A percentile compares a stretch with the other conserved stretches of the same genome.
These are phyloP conservation scores for Leptodactylus fallax DNA, from an alignment of 2,797 vertebrate genomes.

Conservation along the genomic window DNA sequence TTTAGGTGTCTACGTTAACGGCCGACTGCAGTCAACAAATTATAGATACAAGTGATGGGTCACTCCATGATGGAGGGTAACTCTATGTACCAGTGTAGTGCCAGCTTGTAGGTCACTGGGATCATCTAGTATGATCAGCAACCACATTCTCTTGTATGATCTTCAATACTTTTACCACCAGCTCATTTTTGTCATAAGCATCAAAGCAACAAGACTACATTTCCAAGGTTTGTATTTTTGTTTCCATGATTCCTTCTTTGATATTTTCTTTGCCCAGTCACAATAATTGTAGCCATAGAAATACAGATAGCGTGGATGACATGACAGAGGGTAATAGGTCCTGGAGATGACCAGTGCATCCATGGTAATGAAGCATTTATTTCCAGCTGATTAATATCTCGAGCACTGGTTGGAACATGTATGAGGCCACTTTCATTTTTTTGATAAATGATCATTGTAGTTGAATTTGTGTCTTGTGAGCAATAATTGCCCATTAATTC, in stretches of 20 bases:
- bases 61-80: background rate
- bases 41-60: background rate
- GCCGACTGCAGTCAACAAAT: background rate
- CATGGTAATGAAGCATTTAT: background rate
- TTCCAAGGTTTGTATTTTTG: no score
- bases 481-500: background rate
- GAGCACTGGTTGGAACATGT: background rate
- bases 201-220: no score
- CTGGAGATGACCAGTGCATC: background rate
- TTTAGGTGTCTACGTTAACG: no score
- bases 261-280: background rate
- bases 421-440: background rate
- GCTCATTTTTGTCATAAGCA: background rate
- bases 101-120: background rate
- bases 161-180: background rate
- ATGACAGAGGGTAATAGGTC: background rate
- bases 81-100: background rate
- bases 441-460: background rate
- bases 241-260: no score
- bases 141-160: background rate
- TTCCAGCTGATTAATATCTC: background rate
- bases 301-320: background rate
- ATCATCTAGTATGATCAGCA: background rate
- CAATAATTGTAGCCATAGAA: constrained; percentile 5
- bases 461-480: no score